Evolutionary conservation across 2,797 vertebrate species (phyloP).

Genomic region (Scarus forsteni): DNA sequence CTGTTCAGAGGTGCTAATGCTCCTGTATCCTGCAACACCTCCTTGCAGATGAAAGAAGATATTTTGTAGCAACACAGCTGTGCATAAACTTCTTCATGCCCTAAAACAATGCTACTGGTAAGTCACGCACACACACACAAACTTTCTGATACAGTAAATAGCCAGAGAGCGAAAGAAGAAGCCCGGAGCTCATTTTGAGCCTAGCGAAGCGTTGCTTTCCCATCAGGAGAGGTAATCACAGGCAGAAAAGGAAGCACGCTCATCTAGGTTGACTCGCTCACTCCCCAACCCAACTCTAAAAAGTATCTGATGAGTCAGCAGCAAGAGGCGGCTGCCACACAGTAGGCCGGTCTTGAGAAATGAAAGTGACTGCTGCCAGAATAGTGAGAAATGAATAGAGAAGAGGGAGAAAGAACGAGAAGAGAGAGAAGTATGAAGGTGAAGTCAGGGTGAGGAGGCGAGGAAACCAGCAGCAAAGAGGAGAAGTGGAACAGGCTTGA

Average conservation of each 20-base stretch:
- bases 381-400: conserved; percentile 34
- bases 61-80: conserved; percentile 10
- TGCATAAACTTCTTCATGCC: conserved; percentile 23
- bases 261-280: conserved; percentile 48
- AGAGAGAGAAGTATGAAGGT: conserved; percentile 45
- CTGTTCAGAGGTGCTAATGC: conserved; percentile 45
- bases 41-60: conserved; percentile 21
- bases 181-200: conserved; percentile 55
- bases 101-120: conserved; percentile 11
- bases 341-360: conserved; percentile 48
- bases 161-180: conserved; percentile 35
- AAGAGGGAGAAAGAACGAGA: conserved; percentile 28
- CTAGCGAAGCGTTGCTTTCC: conserved; percentile 52
- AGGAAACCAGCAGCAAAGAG: background rate
- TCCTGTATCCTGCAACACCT: conserved; percentile 1
- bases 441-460: conserved; percentile 47
- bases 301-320: conserved; percentile 70
- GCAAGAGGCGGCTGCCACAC: conserved; percentile 31
- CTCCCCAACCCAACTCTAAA: background rate
- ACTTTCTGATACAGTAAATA: conserved; percentile 7
- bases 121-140: conserved; percentile 2
- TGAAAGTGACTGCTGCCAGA: conserved; percentile 52
- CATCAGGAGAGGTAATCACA: conserved; percentile 66
- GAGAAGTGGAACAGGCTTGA: conserved; percentile 6
- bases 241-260: conserved; percentile 48